phyloP scores from a whole-genome alignment of 2,797 vertebrate species.

The Cottoperca gobio region DNA sequence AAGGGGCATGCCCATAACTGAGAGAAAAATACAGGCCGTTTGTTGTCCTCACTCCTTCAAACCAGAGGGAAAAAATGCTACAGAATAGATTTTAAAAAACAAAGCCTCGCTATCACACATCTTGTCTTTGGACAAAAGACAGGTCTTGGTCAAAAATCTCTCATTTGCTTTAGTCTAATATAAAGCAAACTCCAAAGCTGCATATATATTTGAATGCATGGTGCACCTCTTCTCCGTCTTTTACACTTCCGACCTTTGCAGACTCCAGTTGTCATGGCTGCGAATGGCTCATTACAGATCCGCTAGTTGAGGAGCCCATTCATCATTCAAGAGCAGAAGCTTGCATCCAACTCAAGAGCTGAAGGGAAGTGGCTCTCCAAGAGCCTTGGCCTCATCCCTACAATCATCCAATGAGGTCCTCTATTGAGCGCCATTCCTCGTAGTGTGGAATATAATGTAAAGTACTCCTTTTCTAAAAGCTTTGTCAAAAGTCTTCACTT shows the following conservation, averaged over 20 bases:
- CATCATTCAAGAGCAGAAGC: conserved; percentile 74
- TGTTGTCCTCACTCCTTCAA: conserved; percentile 56
- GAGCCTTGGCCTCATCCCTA: conserved; percentile 74
- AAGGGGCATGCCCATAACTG: conserved; percentile 65
- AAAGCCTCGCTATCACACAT: conserved; percentile 7
- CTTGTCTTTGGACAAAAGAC: background rate
- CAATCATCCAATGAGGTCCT: conserved; percentile 79
- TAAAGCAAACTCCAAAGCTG: background rate
- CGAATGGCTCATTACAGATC: conserved; percentile 68
- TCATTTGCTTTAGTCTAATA: background rate
- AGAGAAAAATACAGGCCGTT: conserved; percentile 69
- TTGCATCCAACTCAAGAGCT: conserved; percentile 73
- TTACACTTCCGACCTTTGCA: conserved; percentile 60
- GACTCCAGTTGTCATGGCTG: conserved; percentile 75
- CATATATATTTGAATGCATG: background rate
- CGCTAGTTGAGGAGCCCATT: conserved; percentile 70
- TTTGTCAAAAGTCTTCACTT: conserved; percentile 66
- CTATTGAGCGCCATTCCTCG: conserved; percentile 60
- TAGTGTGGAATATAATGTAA: conserved; percentile 61
- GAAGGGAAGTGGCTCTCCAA: conserved; percentile 71
- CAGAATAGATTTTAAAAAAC: conserved; percentile 36
- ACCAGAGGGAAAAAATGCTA: conserved; percentile 26
- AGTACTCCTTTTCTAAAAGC: conserved; percentile 63
- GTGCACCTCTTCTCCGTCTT: conserved; percentile 30
- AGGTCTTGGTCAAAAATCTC: background rate